These are phyloP conservation scores for Ornithoptera priamus DNA, from an alignment of 2,888 invertebrate genomes.

Conservation along the genomic window DNA sequence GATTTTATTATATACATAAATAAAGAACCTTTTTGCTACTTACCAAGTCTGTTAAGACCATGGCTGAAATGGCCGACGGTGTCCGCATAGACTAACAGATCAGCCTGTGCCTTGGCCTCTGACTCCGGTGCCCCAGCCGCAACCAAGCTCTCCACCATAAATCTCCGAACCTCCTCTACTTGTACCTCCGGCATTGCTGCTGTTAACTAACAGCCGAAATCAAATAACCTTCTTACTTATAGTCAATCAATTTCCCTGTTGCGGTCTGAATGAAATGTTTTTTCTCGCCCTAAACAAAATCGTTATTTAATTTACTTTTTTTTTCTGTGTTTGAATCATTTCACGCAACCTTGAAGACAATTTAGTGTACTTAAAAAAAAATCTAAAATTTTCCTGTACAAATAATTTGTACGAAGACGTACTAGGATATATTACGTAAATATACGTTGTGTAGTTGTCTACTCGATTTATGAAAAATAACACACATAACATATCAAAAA, in stretches of 20 bases:
- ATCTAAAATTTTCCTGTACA: too few relatives aligned
- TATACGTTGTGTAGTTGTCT: too few relatives aligned
- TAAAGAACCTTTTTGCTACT: slow-evolving; percentile 32
- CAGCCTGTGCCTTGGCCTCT: slow-evolving; percentile 82
- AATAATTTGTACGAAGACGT: too few relatives aligned
- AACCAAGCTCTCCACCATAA: slow-evolving; percentile 81
- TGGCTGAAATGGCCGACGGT: slow-evolving; percentile 92
- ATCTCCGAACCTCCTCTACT: slow-evolving; percentile 78
- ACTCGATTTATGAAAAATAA: too few relatives aligned
- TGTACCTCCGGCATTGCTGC: slow-evolving; percentile 65
- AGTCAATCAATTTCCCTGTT: slow-evolving; percentile 16
- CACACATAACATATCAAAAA: too few relatives aligned
- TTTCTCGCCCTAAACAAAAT: neutral
- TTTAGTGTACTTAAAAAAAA: too few relatives aligned
- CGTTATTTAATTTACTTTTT: too few relatives aligned
- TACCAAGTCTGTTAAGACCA: slow-evolving; percentile 89
- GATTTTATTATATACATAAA: too few relatives aligned
- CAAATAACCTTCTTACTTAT: slow-evolving; percentile 22
- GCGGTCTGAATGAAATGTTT: slow-evolving; percentile 13
- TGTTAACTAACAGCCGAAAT: slow-evolving; percentile 26
- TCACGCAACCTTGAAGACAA: too few relatives aligned
- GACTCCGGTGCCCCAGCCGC: slow-evolving; percentile 78
- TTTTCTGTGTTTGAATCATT: too few relatives aligned
- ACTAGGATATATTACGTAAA: too few relatives aligned
- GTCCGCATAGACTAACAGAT: slow-evolving; percentile 86